Base-by-base conservation (phyloP, 2,888 invertebrate genomes). In the Drosophila meridionalis region DNA sequence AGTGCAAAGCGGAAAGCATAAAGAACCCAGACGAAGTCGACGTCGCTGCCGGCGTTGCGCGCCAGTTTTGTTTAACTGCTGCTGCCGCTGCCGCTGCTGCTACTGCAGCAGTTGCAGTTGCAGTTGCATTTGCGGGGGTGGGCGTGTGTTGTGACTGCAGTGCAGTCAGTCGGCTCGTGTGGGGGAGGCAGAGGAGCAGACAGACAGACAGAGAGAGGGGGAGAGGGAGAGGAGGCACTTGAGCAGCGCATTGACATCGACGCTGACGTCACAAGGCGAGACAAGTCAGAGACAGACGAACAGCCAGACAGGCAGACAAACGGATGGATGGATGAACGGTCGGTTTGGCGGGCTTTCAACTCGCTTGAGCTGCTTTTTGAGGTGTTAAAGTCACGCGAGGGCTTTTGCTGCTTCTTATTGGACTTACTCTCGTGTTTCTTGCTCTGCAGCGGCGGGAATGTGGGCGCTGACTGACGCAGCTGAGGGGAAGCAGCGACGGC, bases 381-480 rank as follows among this genome's bases (percentile, higher is more conserved):
- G 88, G 89, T 89, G 89, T 85, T 85, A 75, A 70, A 87, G 87
- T 87, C 86, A 58, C 58, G 58, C 58, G 58, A 58, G 58, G 57
- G 34, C 34, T 26, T 65, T 53, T 69, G 45, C 38, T 42, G 40
- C n/a, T 57, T 48, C 55, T 76, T 57, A 52, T 57, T 47, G 40
- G 32, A 89, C 87, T 87, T 87, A 87, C 87, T 89, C 77, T 90
- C 83, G 65, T 73, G 87, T 76, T 87, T 87, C 71, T 87, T 88
- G 69, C 73, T 75, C 71, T 69, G 82, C 62, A 72, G 69, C 45
- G 89, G 80, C 47, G 82, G 74, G 64, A 67, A 83, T 59, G 76
- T 71, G 59, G 78, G 75, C 76, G 75, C 66, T 63, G 74, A 69
- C 59, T 72, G 67, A 61, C 73, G 78, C 71, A 56, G 48, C 58